Base-by-base conservation (phyloP, 2,888 invertebrate genomes). In the Mythimna ferrago region DNA sequence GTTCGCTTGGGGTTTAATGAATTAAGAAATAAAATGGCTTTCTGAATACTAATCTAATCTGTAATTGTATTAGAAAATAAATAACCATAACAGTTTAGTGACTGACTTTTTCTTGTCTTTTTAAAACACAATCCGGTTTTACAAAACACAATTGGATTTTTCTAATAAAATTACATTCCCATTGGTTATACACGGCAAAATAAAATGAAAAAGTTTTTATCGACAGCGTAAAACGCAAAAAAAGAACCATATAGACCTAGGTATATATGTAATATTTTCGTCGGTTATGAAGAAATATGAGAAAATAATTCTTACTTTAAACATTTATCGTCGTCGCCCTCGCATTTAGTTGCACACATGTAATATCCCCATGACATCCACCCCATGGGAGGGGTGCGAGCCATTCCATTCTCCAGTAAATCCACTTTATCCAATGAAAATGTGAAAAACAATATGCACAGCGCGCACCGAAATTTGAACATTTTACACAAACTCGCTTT, bases 341-440 rank as follows among this genome's bases (percentile, higher is more conserved):
- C 92, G 89, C 98, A 98, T 87, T 97, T 95, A 1, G 92, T 94
- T 65, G 96, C 95, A 86, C 98, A 98, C 89, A 97, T 94, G 87
- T 97, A 98, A 86, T 97, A 96, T 66, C 97, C 97, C 98, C 98
- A 98, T 2, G 97, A 97, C 96, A 98, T 97, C 97, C 97, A 98
- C 19, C 98, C 98, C 97, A 98, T 97, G 1, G 98, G 98, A 38
- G 98, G 98, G 2, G 97, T 97, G 62, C 92, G 90, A 5, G 97
- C 97, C 76, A 97, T 86, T 6, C 97, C 97, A 94, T 97, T 97
- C 79, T 97, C 96, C 80, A 97, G 89, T 70, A 93, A 83, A 76
- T 88, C 83, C 62, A 93, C 94, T 75, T 87, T 78, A 71, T 82
- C 69, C 71, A 90, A 86, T 66, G 83, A 88, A 80, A 87, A 73